Conservation (phyloP, 2,797 vertebrate genomes). For the Syncerus caffer region DNA sequence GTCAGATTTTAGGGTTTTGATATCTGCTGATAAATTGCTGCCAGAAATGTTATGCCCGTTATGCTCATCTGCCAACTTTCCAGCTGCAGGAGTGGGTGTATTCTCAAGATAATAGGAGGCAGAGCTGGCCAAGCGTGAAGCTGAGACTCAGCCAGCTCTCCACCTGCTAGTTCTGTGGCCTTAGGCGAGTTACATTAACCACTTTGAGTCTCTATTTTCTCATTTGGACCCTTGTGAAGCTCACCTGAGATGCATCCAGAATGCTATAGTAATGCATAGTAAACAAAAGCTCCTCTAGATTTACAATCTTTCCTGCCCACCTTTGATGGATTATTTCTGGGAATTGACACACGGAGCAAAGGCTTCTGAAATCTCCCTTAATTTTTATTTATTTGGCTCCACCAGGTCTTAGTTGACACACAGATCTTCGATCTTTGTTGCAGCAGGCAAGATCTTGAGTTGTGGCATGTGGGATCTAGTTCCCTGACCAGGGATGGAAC, state of each 20-base stretch:
- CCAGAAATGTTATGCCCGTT: not conserved
- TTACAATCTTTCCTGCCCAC: not conserved
- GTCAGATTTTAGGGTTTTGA: not conserved
- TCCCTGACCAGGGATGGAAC: not conserved
- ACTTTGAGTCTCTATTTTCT: not conserved
- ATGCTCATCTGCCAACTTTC: not conserved
- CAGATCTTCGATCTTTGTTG: not conserved
- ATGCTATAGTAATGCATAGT: not conserved
- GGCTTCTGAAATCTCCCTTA: not conserved
- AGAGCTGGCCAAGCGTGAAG: not conserved
- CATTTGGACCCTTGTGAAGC: not conserved
- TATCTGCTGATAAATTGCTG: not conserved
- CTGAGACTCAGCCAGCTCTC: not conserved
- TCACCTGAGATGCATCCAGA: not conserved
- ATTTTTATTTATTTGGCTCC: not conserved
- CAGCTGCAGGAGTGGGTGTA: not conserved
- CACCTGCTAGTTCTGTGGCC: not conserved
- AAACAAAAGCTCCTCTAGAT: not conserved
- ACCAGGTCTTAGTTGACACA: not conserved
- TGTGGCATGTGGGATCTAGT: not conserved
- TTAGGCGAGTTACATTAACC: not conserved
- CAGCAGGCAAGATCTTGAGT: not conserved
- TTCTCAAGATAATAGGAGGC: not conserved
- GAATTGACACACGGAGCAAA: not conserved
- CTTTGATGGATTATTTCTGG: not conserved